Conservation (phyloP, 2,888 invertebrate species). For the Serripes groenlandicus region DNA sequence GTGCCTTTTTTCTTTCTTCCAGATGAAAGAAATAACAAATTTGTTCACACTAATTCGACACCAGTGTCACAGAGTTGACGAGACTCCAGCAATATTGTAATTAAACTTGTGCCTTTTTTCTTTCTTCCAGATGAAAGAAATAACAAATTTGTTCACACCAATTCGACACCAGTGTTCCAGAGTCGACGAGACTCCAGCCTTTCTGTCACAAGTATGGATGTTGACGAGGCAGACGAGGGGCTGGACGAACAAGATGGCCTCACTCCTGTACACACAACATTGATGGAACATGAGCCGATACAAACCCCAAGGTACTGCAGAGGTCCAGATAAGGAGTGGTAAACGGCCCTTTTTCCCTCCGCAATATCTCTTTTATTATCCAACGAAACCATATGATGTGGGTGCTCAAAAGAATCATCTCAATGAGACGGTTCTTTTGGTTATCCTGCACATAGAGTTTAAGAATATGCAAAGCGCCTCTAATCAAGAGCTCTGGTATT, state of each 20-base stretch:
- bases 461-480: no score
- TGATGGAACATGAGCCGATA: not conserved
- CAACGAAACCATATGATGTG: no score
- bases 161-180: conserved; percentile 56
- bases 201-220: conserved; percentile 55
- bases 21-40: conserved; percentile 25
- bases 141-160: conserved; percentile 48
- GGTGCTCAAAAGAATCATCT: no score
- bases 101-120: not conserved
- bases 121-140: conserved; percentile 12
- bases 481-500: no score
- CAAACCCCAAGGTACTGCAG: not conserved
- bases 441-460: no score
- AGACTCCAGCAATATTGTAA: no score
- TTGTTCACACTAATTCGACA: conserved; percentile 58
- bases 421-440: no score
- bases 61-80: conserved; percentile 46
- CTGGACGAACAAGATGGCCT: conserved; percentile 38
- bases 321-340: no score
- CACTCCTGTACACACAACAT: not conserved
- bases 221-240: conserved; percentile 57
- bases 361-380: no score
- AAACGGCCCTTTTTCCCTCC: no score
- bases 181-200: conserved; percentile 31
- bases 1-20: not conserved